Conservation (phyloP, 2,113 vertebrate genomes). For the Callipepla californica region DNA sequence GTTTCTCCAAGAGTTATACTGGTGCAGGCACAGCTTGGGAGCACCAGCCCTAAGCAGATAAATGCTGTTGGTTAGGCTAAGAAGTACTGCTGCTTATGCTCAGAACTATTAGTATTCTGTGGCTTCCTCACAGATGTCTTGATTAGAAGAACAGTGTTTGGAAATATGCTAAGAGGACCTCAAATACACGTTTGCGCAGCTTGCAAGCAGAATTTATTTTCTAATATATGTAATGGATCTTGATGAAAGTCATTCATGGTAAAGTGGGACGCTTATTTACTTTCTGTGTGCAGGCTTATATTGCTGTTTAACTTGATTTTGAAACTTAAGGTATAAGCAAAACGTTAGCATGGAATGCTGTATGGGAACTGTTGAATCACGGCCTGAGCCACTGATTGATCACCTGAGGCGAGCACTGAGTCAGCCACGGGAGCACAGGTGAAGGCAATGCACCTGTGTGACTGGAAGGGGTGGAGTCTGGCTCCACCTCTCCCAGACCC, state of each 20-base stretch:
- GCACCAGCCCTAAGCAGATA: not conserved
- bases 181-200: slow-evolving; percentile 30
- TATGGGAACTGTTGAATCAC: no score
- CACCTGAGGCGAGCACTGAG: no score
- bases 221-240: not conserved
- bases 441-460: no score
- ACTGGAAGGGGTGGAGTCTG: no score
- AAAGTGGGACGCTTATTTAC: slow-evolving; percentile 41
- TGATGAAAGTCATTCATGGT: slow-evolving; percentile 23
- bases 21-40: not conserved
- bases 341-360: not conserved
- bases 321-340: not conserved
- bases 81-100: not conserved
- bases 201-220: slow-evolving; percentile 28
- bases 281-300: not conserved
- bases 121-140: not conserved
- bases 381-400: no score
- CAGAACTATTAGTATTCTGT: not conserved
- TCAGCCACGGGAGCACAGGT: no score
- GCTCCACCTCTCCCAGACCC: no score
- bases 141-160: slow-evolving; percentile 41
- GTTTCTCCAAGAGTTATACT: not conserved
- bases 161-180: slow-evolving; percentile 22
- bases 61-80: not conserved
- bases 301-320: slow-evolving; percentile 13